Base-by-base conservation (phyloP, 2,113 vertebrate genomes). In the Anguilla japonica region DNA sequence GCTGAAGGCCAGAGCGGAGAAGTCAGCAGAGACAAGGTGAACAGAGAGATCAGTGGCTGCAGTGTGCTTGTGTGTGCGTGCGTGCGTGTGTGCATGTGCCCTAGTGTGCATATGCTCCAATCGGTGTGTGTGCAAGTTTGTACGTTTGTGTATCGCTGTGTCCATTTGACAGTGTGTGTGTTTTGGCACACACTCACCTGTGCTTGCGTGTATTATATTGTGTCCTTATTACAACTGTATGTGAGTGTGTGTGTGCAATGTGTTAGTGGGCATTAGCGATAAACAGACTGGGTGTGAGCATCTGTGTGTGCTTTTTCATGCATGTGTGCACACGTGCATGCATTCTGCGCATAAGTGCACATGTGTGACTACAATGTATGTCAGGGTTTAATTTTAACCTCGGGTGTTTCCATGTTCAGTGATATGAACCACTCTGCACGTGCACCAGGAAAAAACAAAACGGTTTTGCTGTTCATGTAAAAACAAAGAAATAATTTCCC, bases 21-120 rank as follows among this genome's bases (percentile, higher is more conserved):
- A 90, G 89, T 40, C 34, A 91, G 88, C 88, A 90, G 90, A 90
- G 90, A 92, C 88, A 67, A 93, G 91, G 94, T 93, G 87, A 41
- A 87, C 56, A 75, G 22, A 20, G 78, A 79, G 83, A 67, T 67
- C 56, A 82, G 83, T 82, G 60, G 84, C 81, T 29, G 79, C 53
- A 67, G 79, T 40, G 16, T 13, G 41, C 8, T 29, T n/a, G 5
- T 53, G 81, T 82, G 16, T n/a, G 16, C 15, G 20, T 82, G 81
- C 13, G 20, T 41, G 22, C 15, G 41, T 43, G 43, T n/a, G 39
- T 53, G 22, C 29, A 18, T 41, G 20, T 41, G 79, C 14, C 13
- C 4, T 3, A 15, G 34, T 41, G 34, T 41, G 79, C 0, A 39
- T 81, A 15, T 34, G 34, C 34, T 34, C 34, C 34, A 34, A 34